Percentiles rank a stretch among this genome's conserved stretches.
Conservation (phyloP, 1,140 invertebrate genomes). For the Aphidius ervi region DNA sequence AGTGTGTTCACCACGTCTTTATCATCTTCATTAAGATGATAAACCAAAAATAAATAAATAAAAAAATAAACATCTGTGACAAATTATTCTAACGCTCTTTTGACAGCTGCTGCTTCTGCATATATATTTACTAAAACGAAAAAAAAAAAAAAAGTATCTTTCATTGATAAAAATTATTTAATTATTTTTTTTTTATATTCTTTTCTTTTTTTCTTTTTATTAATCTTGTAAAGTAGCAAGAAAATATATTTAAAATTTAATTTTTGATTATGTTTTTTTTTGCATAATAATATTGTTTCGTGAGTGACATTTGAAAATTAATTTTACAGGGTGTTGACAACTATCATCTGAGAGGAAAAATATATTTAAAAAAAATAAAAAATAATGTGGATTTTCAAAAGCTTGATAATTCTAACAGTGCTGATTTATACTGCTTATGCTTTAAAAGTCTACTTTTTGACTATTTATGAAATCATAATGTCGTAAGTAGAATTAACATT, state of each 20-base stretch:
- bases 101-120: conserved; percentile 9
- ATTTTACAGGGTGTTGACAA: conserved; percentile 1
- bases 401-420: conserved; percentile 13
- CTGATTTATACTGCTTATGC: conserved; percentile 17
- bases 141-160: neutral
- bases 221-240: neutral
- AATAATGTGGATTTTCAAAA: conserved; percentile 13
- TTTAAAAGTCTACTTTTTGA: conserved; percentile 13
- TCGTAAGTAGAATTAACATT: conserved; percentile 22
- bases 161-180: neutral
- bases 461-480: conserved; percentile 25
- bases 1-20: conserved; percentile 31
- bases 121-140: neutral
- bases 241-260: no score
- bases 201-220: neutral
- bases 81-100: neutral
- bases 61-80: conserved; percentile 5
- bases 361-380: neutral
- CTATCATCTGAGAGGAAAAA: neutral
- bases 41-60: conserved; percentile 1
- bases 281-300: no score
- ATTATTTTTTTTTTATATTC: neutral
- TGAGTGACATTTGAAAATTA: conserved; percentile 1
- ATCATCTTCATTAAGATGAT: neutral
- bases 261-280: no score